phyloP scores from a whole-genome alignment of 2,888 invertebrate species.

The Tupiocoris notatus region DNA sequence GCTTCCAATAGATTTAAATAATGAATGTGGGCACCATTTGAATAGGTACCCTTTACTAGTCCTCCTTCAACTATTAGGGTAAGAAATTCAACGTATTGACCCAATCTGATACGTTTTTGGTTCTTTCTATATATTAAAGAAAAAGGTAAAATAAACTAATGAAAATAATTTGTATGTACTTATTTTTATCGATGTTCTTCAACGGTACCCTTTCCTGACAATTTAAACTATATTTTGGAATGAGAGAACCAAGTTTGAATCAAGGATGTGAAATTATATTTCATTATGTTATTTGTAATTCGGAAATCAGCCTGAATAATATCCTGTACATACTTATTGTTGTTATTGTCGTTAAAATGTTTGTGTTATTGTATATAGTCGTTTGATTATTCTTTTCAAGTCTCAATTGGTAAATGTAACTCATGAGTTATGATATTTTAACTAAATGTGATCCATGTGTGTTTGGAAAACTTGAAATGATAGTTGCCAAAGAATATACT shows the following conservation, averaged over 20 bases:
- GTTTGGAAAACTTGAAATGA: background rate
- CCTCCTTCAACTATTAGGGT: slow-evolving; percentile 32
- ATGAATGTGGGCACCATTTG: background rate
- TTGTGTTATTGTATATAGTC: slow-evolving; percentile 13
- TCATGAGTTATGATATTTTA: background rate
- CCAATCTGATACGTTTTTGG: background rate
- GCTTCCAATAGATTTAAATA: background rate
- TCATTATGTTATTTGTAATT: too few species aligned
- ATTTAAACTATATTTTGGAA: background rate
- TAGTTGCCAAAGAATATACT: background rate
- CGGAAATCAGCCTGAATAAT: background rate
- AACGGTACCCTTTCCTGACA: background rate
- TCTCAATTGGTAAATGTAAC: background rate
- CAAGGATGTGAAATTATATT: too few species aligned
- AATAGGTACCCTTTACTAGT: slow-evolving; percentile 23
- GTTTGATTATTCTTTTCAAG: background rate
- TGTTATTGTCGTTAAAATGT: slow-evolving; percentile 1
- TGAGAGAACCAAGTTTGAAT: background rate
- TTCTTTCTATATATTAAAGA: background rate
- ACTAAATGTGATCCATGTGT: background rate
- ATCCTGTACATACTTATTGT: slow-evolving; percentile 3
- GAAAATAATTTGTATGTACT: background rate
- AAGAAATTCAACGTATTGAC: slow-evolving; percentile 9
- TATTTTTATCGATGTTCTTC: background rate
- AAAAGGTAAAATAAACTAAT: background rate